These are phyloP conservation scores for Apistogramma diplotaenia DNA, from an alignment of 2,113 vertebrate genomes.

Conservation along the genomic window DNA sequence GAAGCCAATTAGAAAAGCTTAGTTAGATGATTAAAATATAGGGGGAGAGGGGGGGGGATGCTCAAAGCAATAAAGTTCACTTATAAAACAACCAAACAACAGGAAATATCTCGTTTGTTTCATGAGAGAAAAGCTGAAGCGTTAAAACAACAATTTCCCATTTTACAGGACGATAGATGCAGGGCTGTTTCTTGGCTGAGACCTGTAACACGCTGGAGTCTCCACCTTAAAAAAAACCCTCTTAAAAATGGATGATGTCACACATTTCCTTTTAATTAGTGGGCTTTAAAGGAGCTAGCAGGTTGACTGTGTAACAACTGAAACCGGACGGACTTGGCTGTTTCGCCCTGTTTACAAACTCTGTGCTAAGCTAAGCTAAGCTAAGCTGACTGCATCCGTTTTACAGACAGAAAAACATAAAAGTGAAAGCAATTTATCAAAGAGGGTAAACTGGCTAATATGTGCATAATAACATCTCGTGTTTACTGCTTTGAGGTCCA, in stretches of 20 bases:
- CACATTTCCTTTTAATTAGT: neutral
- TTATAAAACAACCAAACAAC: neutral
- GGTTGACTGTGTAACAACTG: neutral
- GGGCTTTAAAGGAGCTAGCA: neutral
- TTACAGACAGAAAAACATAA: neutral
- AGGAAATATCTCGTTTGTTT: neutral
- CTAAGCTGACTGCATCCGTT: neutral
- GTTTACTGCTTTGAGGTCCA: neutral
- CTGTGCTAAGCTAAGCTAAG: neutral
- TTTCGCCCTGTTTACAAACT: neutral
- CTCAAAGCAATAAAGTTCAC: neutral
- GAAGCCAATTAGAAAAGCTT: neutral
- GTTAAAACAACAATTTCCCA: neutral
- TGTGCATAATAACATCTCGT: neutral
- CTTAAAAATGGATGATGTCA: neutral
- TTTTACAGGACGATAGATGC: neutral
- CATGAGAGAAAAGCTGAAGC: neutral
- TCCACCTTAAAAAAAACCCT: neutral
- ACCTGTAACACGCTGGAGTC: neutral
- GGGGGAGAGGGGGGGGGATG: no score
- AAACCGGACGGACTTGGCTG: neutral
- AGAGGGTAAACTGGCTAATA: neutral
- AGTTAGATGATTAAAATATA: neutral
- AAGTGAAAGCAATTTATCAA: neutral
- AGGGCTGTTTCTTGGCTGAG: neutral